Percentiles rank a stretch among this genome's conserved stretches.
These are phyloP conservation scores for Perodicticus potto DNA, from an alignment of 2,797 vertebrate genomes.

Conservation along the genomic window DNA sequence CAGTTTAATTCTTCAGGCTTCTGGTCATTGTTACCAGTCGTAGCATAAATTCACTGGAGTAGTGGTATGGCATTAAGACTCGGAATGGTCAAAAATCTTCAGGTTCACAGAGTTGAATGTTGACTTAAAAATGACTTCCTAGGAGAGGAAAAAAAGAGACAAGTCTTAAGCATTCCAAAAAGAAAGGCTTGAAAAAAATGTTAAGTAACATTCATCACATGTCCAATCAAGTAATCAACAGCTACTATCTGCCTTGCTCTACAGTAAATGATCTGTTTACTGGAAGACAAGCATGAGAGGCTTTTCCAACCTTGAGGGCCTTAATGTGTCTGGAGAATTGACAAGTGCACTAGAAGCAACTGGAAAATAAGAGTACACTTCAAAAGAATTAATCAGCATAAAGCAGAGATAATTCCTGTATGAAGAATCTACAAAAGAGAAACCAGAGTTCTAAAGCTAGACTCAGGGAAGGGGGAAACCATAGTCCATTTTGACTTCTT, in stretches of 20 bases:
- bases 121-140: constrained; percentile 79
- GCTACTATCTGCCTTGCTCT: not conserved
- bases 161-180: constrained; percentile 63
- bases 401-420: not conserved
- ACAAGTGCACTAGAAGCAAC: not conserved
- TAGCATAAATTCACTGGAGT: constrained; percentile 79
- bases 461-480: not conserved
- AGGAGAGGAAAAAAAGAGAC: constrained; percentile 45
- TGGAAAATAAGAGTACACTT: not conserved
- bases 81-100: constrained; percentile 87
- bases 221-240: not conserved
- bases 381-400: not conserved
- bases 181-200: not conserved
- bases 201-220: constrained; percentile 4
- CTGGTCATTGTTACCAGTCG: constrained; percentile 82
- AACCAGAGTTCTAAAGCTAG: not conserved
- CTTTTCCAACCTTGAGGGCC: not conserved
- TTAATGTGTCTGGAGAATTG: not conserved
- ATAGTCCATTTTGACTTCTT: not conserved
- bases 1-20: constrained; percentile 85
- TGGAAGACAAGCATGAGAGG: not conserved
- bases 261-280: not conserved
- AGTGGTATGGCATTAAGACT: constrained; percentile 81
- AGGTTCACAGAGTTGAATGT: constrained; percentile 73
- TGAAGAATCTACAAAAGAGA: constrained; percentile 5